Base-by-base conservation (phyloP, 1,140 invertebrate genomes). In the Atopsyche davidsoni region DNA sequence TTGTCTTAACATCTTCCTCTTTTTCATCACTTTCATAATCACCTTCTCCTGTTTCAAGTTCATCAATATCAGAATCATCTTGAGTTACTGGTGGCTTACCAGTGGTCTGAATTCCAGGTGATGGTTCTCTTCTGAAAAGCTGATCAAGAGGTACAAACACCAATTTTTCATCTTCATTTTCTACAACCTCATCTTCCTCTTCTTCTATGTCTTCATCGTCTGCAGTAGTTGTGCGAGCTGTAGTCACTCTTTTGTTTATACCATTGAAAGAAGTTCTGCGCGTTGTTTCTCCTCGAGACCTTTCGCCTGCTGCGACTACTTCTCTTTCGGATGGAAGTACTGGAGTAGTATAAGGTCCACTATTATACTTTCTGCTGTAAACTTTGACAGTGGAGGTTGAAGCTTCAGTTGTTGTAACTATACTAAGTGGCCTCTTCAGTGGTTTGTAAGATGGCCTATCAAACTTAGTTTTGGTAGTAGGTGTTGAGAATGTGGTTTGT, bases 341-440 rank as follows among this genome's bases (percentile, higher is more conserved):
- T 35, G 71, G 67, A 40, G 65, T 73, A 34, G 73, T 75, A 42
- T 71, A 74, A 17, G 57, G 67, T 11, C 68, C 70, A 40, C 66
- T 68, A 49, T 69, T 75, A 60, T 65, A 75, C 62, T 72, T 73
- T 34, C 72, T 62, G 51, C 71, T 73, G 49, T 68, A 75, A 10
- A 61, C 63, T 60, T 65, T 68, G 35, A 66, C 66, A 10, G 65
- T 66, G 31, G 70, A 60, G 18, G 65, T 40, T 21, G 68, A 57
- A 7, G 63, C 56, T 57, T 70, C 68, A 9, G 71, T 75, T 16
- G 70, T 65, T 32, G 70, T 68, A 23, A 48, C 11, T 14, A 38
- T 19, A 21, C 64, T 69, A 16, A 70, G 67, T 38, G 68, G 43
- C 57, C 63, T 64, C 60, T 70, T 72, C 3, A 59, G 53, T 39